These are phyloP conservation scores for Dione juno DNA, from an alignment of 2,888 invertebrate genomes.

Conservation along the genomic window DNA sequence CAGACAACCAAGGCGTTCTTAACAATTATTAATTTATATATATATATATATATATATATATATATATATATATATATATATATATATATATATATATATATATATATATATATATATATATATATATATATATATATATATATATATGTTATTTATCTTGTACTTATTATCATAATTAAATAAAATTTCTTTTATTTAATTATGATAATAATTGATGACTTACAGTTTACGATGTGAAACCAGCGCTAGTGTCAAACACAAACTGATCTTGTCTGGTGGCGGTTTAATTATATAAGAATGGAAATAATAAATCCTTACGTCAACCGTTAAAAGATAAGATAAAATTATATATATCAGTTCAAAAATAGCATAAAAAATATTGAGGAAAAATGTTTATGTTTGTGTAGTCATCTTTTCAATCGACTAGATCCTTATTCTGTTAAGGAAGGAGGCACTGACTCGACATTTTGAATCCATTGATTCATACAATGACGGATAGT, in stretches of 20 bases:
- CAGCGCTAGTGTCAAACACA: not conserved
- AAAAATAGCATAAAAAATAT: not conserved
- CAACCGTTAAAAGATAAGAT: conserved; percentile 5
- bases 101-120: too few relatives aligned
- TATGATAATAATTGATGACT: too few relatives aligned
- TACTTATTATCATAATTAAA: too few relatives aligned
- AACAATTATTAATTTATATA: too few relatives aligned
- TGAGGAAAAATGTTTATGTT: not conserved
- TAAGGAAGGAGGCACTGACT: not conserved
- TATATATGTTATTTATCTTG: too few relatives aligned
- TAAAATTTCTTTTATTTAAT: too few relatives aligned
- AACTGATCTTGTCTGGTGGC: not conserved
- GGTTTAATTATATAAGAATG: not conserved
- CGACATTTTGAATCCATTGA: not conserved
- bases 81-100: too few relatives aligned
- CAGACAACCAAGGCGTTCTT: too few relatives aligned
- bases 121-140: too few relatives aligned
- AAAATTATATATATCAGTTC: not conserved
- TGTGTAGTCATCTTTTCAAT: not conserved
- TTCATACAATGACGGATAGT: not conserved
- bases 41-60: too few relatives aligned
- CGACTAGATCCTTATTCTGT: not conserved
- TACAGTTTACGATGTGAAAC: not conserved
- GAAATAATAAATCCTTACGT: not conserved
- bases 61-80: too few relatives aligned